These are phyloP conservation scores for Julus scandinavius DNA, from an alignment of 2,888 invertebrate species.

Conservation along the genomic window DNA sequence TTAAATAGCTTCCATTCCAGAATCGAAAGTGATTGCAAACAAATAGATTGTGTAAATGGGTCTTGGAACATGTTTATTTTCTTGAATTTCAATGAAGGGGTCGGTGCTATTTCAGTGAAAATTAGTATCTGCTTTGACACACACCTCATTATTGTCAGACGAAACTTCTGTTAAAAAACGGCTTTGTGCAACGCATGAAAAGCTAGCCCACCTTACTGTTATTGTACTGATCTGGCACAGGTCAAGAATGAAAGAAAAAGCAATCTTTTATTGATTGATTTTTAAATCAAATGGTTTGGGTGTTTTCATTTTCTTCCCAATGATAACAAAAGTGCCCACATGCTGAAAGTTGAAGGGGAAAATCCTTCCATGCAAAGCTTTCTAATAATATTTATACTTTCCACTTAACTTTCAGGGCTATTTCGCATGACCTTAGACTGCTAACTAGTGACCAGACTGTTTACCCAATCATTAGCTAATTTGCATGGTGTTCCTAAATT, in stretches of 20 bases:
- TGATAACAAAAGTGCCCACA: not conserved
- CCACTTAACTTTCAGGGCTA: not conserved
- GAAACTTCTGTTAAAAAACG: not conserved
- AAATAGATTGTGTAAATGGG: constrained; percentile 13
- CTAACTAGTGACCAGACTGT: not conserved
- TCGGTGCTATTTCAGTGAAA: not conserved
- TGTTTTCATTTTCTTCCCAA: not conserved
- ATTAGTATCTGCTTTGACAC: not conserved
- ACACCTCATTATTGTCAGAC: not conserved
- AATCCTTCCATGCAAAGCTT: not conserved
- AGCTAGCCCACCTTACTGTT: not conserved
- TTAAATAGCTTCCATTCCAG: not conserved
- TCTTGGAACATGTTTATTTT: not conserved
- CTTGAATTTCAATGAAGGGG: not conserved
- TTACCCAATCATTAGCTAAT: not conserved
- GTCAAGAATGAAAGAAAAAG: not conserved
- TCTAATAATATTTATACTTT: constrained; percentile 29
- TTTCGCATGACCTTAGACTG: not conserved
- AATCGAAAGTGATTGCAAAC: constrained; percentile 31
- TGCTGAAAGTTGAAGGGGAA: not conserved
- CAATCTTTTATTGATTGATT: constrained; percentile 35
- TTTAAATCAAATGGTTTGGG: not conserved
- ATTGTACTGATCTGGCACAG: not conserved
- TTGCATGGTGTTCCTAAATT: not conserved
- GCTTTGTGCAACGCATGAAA: not conserved